Base-by-base conservation (phyloP, 2,888 invertebrate species). In the Melinaea menophilus region DNA sequence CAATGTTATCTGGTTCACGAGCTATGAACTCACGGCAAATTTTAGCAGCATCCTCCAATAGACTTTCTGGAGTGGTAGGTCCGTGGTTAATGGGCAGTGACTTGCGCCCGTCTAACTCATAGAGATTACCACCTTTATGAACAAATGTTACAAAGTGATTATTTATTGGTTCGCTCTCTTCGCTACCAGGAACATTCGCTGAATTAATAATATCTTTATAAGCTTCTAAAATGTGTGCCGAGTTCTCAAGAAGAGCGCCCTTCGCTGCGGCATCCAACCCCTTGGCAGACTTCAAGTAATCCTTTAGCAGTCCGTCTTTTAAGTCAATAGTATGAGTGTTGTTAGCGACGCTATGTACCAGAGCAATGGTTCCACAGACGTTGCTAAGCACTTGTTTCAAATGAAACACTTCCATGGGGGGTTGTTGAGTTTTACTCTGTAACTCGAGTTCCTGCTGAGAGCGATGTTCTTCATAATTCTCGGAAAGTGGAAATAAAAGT, bases 301-400 rank as follows among this genome's bases (percentile, higher is more conserved):
- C 93, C 82, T 97, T 96, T 63, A 97, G 84, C 4, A 93, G 91
- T 0, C 96, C 96, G 70, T 94, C 94, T 46, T 92, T 88, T 4
- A 97, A 79, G 37, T 92, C 83, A 59, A 96, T 94, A 12, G 94
- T 93, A 68, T 95, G 94, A n/a, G 89, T 85, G 80, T 97, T 98
- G 82, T 99, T 99, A 9, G 97, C 97, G 66, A 99, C 92, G 72
- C 97, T 94, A 81, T 99, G 99, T 62, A 99, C 95, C 57, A 99
- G 88, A 5, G 98, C 99, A 68, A 99, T 95, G 1, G 98, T 98
- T 37, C 99, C 99, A 84, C 99, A 99, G 3, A 98, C 97, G 85
- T 98, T 99, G 67, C 95, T 95, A 34, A 98, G 94, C 34, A 94
- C 94, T 85, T 98, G 98, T 75, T 95, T 96, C 88, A 98, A 92